Conservation (phyloP, 2,797 vertebrate species). For the Cyprinodon diabolis region DNA sequence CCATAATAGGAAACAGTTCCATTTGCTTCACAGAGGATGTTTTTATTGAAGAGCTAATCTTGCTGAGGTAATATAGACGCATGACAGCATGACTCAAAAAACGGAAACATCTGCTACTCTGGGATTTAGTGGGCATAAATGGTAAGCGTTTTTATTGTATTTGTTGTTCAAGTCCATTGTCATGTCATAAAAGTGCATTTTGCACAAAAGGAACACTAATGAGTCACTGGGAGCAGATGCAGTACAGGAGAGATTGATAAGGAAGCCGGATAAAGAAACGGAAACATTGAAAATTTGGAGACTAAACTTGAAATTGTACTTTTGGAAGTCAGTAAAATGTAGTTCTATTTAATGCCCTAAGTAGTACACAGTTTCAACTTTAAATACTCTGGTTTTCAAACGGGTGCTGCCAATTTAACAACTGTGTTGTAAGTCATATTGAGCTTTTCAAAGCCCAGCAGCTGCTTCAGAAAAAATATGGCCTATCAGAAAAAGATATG, state of each 20-base stretch:
- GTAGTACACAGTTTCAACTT: not conserved
- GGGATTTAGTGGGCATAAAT: slow-evolving; percentile 53
- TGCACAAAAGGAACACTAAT: slow-evolving; percentile 41
- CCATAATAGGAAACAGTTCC: slow-evolving; percentile 27
- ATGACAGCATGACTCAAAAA: slow-evolving; percentile 45
- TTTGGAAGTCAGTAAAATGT: not conserved
- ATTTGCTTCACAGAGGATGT: slow-evolving; percentile 44
- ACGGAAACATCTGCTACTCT: slow-evolving; percentile 53
- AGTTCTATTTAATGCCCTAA: not conserved
- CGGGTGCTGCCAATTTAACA: not conserved
- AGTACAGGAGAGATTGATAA: not conserved
- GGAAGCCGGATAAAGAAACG: not conserved
- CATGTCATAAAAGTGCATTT: slow-evolving; percentile 58
- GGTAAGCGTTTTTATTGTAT: slow-evolving; percentile 54
- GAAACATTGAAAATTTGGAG: not conserved
- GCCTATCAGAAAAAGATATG: slow-evolving; percentile 1
- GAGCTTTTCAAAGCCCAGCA: not conserved
- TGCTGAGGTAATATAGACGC: slow-evolving; percentile 51
- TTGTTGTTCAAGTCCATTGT: slow-evolving; percentile 64
- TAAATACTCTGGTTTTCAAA: not conserved
- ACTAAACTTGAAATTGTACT: not conserved
- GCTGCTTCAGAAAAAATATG: slow-evolving; percentile 4
- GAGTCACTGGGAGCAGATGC: slow-evolving; percentile 8
- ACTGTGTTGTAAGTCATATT: not conserved
- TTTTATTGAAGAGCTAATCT: slow-evolving; percentile 57